A percentile compares a stretch with the other conserved stretches of the same genome.
Evolutionary conservation across 2,113 vertebrate species (phyloP).

Genomic region (Tetrao urogallus): DNA sequence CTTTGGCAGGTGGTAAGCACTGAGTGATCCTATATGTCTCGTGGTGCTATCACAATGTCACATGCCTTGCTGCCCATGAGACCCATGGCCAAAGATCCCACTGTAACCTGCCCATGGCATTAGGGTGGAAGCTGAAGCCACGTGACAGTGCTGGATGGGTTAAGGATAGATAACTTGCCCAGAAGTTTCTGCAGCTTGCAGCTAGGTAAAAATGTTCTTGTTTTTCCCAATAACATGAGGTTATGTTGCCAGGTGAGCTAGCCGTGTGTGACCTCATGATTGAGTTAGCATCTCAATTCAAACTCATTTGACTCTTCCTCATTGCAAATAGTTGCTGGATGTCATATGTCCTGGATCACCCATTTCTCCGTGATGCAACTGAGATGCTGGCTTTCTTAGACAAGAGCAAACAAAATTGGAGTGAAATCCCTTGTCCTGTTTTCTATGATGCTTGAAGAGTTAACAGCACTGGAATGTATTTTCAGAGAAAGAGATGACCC

Average conservation of each 20-base stretch:
- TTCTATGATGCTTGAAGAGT: not conserved
- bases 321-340: accelerated
- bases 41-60: accelerated
- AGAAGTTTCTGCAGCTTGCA: not conserved
- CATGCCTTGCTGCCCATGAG: not conserved
- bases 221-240: not conserved
- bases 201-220: not conserved
- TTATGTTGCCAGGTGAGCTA: not conserved
- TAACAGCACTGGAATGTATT: not conserved
- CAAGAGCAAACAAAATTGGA: not conserved
- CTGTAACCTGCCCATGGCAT: not conserved
- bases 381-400: not conserved
- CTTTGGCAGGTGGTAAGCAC: not conserved
- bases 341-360: not conserved
- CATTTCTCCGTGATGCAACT: not conserved
- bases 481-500: not conserved
- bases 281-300: not conserved
- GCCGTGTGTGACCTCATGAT: not conserved
- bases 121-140: not conserved
- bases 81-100: not conserved
- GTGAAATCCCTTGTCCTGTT: not conserved
- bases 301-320: not conserved
- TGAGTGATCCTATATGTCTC: accelerated
- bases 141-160: not conserved
- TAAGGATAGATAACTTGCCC: not conserved